Conservation (phyloP, 1,140 invertebrate genomes). For the Papilio polytes region DNA sequence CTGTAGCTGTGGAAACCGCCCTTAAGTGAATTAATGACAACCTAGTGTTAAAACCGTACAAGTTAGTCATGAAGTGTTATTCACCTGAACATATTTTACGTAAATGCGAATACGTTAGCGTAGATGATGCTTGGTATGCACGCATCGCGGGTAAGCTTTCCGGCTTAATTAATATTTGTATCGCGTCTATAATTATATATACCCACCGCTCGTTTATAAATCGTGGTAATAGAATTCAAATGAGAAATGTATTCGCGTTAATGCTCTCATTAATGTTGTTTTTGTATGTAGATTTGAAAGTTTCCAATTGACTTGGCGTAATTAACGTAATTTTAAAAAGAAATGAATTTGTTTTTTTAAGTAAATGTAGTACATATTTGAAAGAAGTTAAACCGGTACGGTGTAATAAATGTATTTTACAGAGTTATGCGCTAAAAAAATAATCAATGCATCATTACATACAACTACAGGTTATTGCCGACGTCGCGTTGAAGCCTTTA, state of each 20-base stretch:
- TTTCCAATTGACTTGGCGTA: conserved; percentile 17
- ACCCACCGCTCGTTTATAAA: conserved; percentile 25
- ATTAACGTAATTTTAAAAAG: not conserved
- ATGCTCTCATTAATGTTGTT: conserved; percentile 21
- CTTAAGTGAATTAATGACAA: no score
- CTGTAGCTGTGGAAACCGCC: no score
- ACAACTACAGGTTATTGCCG: not conserved
- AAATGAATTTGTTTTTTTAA: not conserved
- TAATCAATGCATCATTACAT: not conserved
- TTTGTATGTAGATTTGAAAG: conserved; percentile 31
- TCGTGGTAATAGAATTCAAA: conserved; percentile 32
- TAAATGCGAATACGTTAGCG: not conserved
- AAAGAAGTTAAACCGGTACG: not conserved
- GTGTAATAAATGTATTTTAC: not conserved
- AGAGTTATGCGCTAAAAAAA: not conserved
- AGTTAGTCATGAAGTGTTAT: no score
- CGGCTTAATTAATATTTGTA: conserved; percentile 36
- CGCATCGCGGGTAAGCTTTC: conserved; percentile 12
- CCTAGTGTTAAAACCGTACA: no score
- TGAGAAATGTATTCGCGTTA: conserved; percentile 1
- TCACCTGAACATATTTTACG: not conserved
- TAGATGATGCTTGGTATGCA: not conserved
- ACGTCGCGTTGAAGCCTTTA: not conserved
- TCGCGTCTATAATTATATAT: conserved; percentile 34
- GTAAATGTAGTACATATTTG: not conserved